Base-by-base conservation (phyloP, 2,113 vertebrate species). In the Equus przewalskii region DNA sequence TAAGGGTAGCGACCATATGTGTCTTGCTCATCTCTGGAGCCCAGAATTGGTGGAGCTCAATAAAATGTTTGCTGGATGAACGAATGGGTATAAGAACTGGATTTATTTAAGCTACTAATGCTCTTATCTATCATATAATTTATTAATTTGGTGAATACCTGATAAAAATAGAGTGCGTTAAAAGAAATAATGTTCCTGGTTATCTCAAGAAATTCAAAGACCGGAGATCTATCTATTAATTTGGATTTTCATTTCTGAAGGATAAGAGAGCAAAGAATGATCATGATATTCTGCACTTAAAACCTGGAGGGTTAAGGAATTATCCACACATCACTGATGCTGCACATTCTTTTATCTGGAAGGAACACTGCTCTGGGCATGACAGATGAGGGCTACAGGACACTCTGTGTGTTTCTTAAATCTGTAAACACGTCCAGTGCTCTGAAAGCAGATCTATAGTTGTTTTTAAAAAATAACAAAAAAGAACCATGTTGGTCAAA, bases 401-500 rank as follows among this genome's bases (percentile, higher is more conserved):
- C 1, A 65, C 15, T 82, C 51, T 70, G 6, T 5, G 16, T 26
- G 6, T 81, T 10, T 96, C 76, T 72, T 30, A 69, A 93, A 92
- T 92, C 83, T 86, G 15, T 64, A 79, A 79, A 82, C 30, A 70
- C 0, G 9, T 30, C 79, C 36, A 56, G n/a, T 89, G 92, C 70
- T 86, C 81, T 97, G 30, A 76, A 89, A 86, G 84, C 44, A 83
- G 33, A 60, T 6, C n/a, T 49, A 56, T 22, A 86, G 54, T 24
- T n/a, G 2, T 73, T 81, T 76, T 79, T 46, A 28, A 76, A 46
- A 92, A 73, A 65, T 26, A 83, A 91, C 49, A 81, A 85, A 92
- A 97, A 58, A 96, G 73, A 95, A 72, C 13, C 18, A 44, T 80
- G 46, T 28, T 76, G 60, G 16, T 91, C 89, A 96, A 97, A 96